These are phyloP conservation scores for Ceraclea dissimilis DNA, from an alignment of 2,888 invertebrate species.

Conservation along the genomic window DNA sequence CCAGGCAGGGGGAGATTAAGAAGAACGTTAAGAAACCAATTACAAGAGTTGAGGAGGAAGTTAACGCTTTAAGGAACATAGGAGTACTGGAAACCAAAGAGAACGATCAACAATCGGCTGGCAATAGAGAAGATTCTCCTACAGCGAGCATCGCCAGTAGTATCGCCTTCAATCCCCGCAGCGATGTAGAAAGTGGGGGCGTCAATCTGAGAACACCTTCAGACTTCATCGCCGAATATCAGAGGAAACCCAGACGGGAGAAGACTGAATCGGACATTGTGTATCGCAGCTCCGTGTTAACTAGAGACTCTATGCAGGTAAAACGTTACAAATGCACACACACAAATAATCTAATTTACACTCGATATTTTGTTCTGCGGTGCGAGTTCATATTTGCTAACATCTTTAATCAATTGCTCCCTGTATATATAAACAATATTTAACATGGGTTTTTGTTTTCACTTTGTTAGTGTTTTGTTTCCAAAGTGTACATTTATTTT, in stretches of 20 bases:
- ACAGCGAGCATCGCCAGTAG: conserved; percentile 33
- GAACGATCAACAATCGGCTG: conserved; percentile 32
- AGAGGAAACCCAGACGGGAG: conserved; percentile 59
- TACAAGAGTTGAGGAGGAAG: conserved; percentile 32
- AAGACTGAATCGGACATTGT: conserved; percentile 86
- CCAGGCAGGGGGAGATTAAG: conserved; percentile 39
- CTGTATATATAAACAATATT: no score
- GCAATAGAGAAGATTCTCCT: conserved; percentile 42
- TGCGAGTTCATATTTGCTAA: not conserved
- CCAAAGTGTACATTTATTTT: no score
- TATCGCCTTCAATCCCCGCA: conserved; percentile 30
- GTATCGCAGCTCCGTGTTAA: conserved; percentile 51
- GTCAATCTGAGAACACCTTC: conserved; percentile 16
- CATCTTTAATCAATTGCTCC: no score
- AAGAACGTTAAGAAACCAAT: conserved; percentile 29
- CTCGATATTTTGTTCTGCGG: not conserved
- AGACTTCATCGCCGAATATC: conserved; percentile 39
- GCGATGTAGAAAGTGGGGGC: conserved; percentile 9
- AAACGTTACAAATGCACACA: conserved; percentile 4
- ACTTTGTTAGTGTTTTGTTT: no score
- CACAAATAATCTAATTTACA: not conserved
- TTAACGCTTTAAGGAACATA: conserved; percentile 39
- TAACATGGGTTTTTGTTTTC: no score
- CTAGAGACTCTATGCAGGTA: conserved; percentile 13
- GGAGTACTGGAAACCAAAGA: conserved; percentile 38